These are phyloP conservation scores for Plectus sambesii DNA, from an alignment of 1,140 invertebrate species.

Conservation along the genomic window DNA sequence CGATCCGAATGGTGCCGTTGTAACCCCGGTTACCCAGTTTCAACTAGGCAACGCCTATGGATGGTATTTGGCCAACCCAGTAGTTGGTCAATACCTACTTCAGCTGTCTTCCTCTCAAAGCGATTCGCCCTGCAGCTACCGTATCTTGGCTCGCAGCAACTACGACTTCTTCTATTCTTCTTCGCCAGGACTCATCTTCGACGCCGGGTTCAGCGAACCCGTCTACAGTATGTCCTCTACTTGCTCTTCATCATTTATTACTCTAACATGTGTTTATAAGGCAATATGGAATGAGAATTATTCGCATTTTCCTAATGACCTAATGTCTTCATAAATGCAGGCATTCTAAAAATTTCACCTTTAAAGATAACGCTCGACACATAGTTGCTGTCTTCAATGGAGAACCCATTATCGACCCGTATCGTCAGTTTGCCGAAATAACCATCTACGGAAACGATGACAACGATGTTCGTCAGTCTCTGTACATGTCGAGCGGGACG, in stretches of 20 bases:
- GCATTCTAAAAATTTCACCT: neutral
- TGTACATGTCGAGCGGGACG: conserved; percentile 27
- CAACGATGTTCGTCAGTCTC: conserved; percentile 11
- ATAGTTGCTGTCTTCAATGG: conserved; percentile 26
- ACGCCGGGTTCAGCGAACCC: conserved; percentile 20
- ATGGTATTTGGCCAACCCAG: conserved; percentile 15
- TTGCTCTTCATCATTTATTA: too few relatives aligned
- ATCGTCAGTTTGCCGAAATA: conserved; percentile 25
- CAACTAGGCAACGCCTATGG: conserved; percentile 15
- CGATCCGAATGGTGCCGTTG: conserved; percentile 19
- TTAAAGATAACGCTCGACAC: conserved; percentile 16
- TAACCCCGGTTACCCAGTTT: conserved; percentile 3
- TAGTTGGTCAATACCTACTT: conserved; percentile 24
- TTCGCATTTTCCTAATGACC: too few relatives aligned
- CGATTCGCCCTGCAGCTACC: conserved; percentile 21
- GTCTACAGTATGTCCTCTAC: conserved; percentile 12
- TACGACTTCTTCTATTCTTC: conserved; percentile 28
- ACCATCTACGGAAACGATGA: conserved; percentile 15
- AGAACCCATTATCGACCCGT: conserved; percentile 16
- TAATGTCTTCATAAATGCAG: too few relatives aligned
- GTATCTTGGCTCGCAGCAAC: conserved; percentile 19
- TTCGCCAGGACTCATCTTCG: conserved; percentile 9
- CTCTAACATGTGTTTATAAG: too few relatives aligned
- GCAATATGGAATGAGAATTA: too few relatives aligned
- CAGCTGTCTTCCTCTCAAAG: conserved; percentile 5